A percentile compares a stretch with the other conserved stretches of the same genome.
Conservation (phyloP, 2,113 vertebrate species). For the Alligator sinensis region DNA sequence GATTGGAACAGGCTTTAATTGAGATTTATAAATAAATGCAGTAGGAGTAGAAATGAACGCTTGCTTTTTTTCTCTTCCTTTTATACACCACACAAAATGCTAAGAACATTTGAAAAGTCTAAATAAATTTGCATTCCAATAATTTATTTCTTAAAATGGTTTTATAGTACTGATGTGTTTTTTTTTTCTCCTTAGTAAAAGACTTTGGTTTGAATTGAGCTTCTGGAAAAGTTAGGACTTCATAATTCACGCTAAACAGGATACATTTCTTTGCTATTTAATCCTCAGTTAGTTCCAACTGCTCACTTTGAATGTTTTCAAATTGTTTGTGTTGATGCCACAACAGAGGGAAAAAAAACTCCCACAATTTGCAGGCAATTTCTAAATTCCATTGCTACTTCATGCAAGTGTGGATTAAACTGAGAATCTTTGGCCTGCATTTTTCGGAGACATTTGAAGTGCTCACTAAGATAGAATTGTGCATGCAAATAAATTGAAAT, state of each 20-base stretch:
- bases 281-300: conserved; percentile 25
- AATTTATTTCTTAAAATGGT: background rate
- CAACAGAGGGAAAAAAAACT: accelerated
- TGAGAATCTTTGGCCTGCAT: background rate
- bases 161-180: background rate
- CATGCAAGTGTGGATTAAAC: background rate
- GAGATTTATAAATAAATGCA: background rate
- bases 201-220: conserved; percentile 25
- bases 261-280: conserved; percentile 35
- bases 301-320: background rate
- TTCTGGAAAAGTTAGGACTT: conserved; percentile 36
- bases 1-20: background rate
- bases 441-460: background rate
- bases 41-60: background rate
- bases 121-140: conserved; percentile 18
- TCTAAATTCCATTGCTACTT: conserved; percentile 6
- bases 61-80: background rate
- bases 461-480: background rate
- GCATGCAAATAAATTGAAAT: background rate
- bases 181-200: background rate
- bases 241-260: conserved; percentile 39
- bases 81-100: background rate
- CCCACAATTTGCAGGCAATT: background rate
- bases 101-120: background rate
- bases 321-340: background rate